A percentile compares a stretch with the other conserved stretches of the same genome.
These are phyloP conservation scores for Stenotaenia linearis DNA, from an alignment of 2,888 invertebrate genomes.

Conservation along the genomic window DNA sequence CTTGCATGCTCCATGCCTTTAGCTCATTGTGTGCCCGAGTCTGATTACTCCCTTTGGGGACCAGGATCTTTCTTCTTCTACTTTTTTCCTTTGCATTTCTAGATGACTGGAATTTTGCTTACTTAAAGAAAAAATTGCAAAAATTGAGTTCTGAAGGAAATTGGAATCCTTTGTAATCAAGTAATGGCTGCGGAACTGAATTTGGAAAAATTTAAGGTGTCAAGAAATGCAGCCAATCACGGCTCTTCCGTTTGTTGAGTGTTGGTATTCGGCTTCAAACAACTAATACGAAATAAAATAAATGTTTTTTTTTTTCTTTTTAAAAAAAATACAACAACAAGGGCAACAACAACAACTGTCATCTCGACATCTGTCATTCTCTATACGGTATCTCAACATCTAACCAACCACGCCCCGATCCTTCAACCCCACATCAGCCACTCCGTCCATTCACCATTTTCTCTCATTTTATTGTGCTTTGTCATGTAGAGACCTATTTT, in stretches of 20 bases:
- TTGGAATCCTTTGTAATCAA: slow-evolving; percentile 17
- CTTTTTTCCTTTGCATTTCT: slow-evolving; percentile 2
- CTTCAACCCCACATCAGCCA: not conserved
- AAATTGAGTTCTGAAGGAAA: not conserved
- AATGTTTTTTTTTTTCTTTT: too few species aligned
- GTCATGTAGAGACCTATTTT: not conserved
- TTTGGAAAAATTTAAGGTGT: not conserved
- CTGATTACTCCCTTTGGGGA: slow-evolving; percentile 20
- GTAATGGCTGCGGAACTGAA: not conserved
- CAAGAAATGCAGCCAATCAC: not conserved
- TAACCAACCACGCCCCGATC: slow-evolving; percentile 1
- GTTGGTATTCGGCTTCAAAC: too few species aligned
- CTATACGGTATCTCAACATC: not conserved
- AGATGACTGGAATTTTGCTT: slow-evolving; percentile 22
- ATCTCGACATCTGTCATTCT: not conserved
- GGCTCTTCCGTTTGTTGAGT: too few species aligned
- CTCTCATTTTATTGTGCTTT: not conserved
- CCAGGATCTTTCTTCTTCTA: not conserved
- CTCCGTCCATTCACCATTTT: not conserved
- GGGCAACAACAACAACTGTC: too few species aligned
- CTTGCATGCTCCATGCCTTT: slow-evolving; percentile 15
- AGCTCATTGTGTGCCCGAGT: slow-evolving; percentile 24
- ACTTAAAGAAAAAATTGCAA: not conserved
- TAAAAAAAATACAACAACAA: too few species aligned
- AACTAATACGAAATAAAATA: not conserved